phyloP scores from a whole-genome alignment of 2,797 vertebrate genomes.

The Protosalanx chinensis region DNA sequence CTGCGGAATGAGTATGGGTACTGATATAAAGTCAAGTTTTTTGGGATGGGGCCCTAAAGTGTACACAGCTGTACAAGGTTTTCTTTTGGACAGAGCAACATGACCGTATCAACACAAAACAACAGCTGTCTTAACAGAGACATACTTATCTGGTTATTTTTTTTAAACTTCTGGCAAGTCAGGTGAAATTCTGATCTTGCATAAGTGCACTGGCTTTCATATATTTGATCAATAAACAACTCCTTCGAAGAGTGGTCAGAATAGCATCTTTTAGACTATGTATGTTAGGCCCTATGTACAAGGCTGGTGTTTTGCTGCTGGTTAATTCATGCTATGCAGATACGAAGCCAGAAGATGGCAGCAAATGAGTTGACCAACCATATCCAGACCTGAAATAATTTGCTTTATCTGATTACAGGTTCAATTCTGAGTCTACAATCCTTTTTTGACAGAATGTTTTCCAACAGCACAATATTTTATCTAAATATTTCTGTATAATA shows the following conservation, averaged over 20 bases:
- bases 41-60: slow-evolving; percentile 37
- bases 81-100: slow-evolving; percentile 9
- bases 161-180: neutral
- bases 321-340: neutral
- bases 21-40: neutral
- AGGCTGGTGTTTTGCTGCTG: too few relatives aligned
- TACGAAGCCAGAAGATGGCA: slow-evolving; percentile 17
- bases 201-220: neutral
- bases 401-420: neutral
- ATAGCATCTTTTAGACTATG: neutral
- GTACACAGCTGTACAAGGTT: slow-evolving; percentile 52
- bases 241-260: neutral
- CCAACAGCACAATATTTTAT: too few relatives aligned
- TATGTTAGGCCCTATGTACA: neutral
- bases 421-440: neutral
- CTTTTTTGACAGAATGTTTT: too few relatives aligned
- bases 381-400: too few relatives aligned
- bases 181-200: neutral
- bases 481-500: neutral
- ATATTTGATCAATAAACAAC: neutral
- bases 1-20: neutral
- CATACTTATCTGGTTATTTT: neutral
- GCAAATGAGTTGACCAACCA: neutral
- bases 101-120: neutral
- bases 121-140: slow-evolving; percentile 4